Base-by-base conservation (phyloP, 2,888 invertebrate genomes). In the Furcula furcula region DNA sequence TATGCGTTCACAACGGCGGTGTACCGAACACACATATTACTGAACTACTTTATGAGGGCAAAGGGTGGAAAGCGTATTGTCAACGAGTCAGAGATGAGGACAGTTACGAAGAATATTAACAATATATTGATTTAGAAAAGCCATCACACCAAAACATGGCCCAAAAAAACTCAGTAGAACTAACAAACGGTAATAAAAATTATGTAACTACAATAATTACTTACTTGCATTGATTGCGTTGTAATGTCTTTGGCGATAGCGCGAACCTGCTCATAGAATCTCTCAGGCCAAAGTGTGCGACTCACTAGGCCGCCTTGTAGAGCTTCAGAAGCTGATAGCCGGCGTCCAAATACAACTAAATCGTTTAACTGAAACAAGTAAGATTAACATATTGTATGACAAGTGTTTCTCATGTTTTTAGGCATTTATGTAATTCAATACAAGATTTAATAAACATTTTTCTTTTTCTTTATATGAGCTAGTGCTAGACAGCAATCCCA, bases 251-350 rank as follows among this genome's bases (percentile, higher is more conserved):
- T 91, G 12, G 94, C 91, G 23, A 93, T 87, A 9, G 91, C 90
- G 31, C 94, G 89, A 12, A 96, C 90, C 70, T 96, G 95, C 34
- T 94, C 93, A 56, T 92, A 91, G 64, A 96, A 94, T 55, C 92
- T 91, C 41, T 93, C 93, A 0, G 95, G 93, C 93, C 94, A 93
- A 46, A 97, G 87, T 30, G 94, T 91, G 67, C 95, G 93, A 30
- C 95, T 93, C 11, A 97, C 93, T 31, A 98, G 90, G 1, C 97
- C 97, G 34, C 92, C 91, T 40, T 92, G 90, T 34, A 93, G 81
- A 1, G 95, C 97, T 73, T 96, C 96, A 7, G 92, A 90, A 0
- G 97, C 94, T n/a, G 94, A 94, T 49, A 98, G 71, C 56, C 92
- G 93, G 32, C 95, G 94, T 83, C 94, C 95, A 57, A 63, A 90